Evolutionary conservation across 1,140 invertebrate genomes (phyloP), one percentile per base, ranked within the genome.

Genomic region (Helicorthomorpha holstii): DNA sequence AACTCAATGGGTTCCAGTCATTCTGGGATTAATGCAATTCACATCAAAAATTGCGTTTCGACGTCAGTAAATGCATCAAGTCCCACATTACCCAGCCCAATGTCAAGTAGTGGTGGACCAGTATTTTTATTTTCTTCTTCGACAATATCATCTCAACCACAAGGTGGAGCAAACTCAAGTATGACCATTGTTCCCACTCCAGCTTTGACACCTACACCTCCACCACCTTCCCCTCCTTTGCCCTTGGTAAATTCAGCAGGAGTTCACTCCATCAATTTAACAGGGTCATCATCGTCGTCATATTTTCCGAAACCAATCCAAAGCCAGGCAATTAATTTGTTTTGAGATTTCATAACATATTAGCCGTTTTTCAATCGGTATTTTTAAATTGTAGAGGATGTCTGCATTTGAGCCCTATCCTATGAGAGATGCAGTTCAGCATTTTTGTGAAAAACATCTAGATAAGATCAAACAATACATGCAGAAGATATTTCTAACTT

Each of bases 391-490:
- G 27, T 76, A 86, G 67, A 70, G 83, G 51, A 85, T 86, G 62
- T 85, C 82, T 60, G 83, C 85, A 25, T 87, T 87, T 67, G 83
- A 88, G 64, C 84, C 84, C 10, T 87, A 83, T 65, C 83, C 79
- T 48, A 86, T 86, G 82, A 64, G 83, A 25, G 89, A 92, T 66
- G 87, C 87, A 1, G 83, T 92, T 19, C 85, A 91, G 63, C 85
- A 91, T 67, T 93, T 93, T 68, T 92, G 87, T 71, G 86, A 92
- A 64, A 92, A 92, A 68, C 87, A 93, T 68, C 71, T 91, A 53
- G 79, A 85, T 59, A 91, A 88, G 66, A 91, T 93, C 44, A 88
- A 88, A 65, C 72, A 75, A 4, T 93, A 89, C 61, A 90, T 93
- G 83, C 80, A 84, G 54, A 85, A 85, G 63, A 77, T 92, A 1